phyloP scores from a whole-genome alignment of 2,113 vertebrate species.

The Cephalopterus ornatus region DNA sequence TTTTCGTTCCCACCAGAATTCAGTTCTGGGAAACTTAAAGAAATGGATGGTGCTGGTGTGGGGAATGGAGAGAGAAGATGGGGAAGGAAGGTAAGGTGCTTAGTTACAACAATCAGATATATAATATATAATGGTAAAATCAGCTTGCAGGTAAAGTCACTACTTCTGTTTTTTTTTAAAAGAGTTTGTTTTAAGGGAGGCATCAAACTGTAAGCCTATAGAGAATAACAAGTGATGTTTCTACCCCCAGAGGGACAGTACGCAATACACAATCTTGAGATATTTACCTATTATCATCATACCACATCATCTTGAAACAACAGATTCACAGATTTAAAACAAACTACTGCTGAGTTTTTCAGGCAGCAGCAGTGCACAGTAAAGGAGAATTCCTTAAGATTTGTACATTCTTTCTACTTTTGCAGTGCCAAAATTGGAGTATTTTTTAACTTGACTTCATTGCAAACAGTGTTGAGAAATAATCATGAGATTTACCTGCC shows the following conservation, averaged over 20 bases:
- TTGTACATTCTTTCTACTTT: neutral
- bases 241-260: neutral
- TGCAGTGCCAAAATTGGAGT: neutral
- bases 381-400: neutral
- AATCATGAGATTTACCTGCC: conserved; percentile 6
- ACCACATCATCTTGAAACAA: neutral
- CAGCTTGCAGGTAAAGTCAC: neutral
- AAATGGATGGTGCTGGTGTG: neutral
- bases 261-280: fast-evolving
- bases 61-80: neutral
- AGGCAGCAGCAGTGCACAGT: neutral
- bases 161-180: neutral
- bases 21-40: neutral
- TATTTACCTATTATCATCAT: neutral
- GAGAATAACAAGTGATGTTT: neutral
- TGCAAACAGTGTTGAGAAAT: neutral
- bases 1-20: neutral
- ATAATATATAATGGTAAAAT: neutral
- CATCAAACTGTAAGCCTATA: neutral
- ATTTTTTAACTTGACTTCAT: neutral
- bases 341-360: neutral
- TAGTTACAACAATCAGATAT: neutral
- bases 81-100: neutral
- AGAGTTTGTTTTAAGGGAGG: neutral
- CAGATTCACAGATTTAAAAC: neutral